Evolutionary conservation across 2,113 vertebrate species (phyloP), one percentile per base, ranked within the genome.

Genomic region (Anolis carolinensis): DNA sequence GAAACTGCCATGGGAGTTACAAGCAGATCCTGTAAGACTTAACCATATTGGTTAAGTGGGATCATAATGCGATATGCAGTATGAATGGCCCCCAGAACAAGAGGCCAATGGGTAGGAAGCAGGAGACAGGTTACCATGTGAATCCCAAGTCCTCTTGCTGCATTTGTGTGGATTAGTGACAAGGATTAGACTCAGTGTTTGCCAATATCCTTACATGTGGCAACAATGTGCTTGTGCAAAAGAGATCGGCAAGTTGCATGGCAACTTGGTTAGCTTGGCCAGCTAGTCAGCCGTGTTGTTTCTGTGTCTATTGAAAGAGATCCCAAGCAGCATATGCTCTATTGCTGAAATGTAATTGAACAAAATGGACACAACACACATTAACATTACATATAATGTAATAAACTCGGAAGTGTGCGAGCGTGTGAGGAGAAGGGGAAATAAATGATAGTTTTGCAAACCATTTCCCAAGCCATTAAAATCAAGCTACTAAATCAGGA

Each of bases 321-420:
- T 36, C 36, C 10, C 16, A 72, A 86, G 84, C 36, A 48, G 68
- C 76, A 62, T 79, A 63, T 14, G 77, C n/a, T 70, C 48, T n/a
- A 36, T 70, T 48, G 44, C 34, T 79, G 34, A 63, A 73, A 73
- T 80, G 30, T 63, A 86, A 73, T 86, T 86, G 32, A 80, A 63
- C 1, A 27, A 36, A 50, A 73, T 63, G 72, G 48, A 80, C 68
- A 73, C 55, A 63, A 63, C 36, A 80, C 79, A 30, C 20, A 25
- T 71, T 80, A 71, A 32, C 50, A 79, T 72, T 72, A 79, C 76
- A 71, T 27, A 13, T 59, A 78, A 85, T 84, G 62, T 70, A 79
- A 79, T 75, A 34, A 48, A 52, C 20, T 34, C 52, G 10, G 14
- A 9, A 14, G 52, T 55, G 52, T 55, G 52, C 52, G 8, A 13